Evolutionary conservation across 2,113 vertebrate species (phyloP).

Genomic region (Loxodonta africana): DNA sequence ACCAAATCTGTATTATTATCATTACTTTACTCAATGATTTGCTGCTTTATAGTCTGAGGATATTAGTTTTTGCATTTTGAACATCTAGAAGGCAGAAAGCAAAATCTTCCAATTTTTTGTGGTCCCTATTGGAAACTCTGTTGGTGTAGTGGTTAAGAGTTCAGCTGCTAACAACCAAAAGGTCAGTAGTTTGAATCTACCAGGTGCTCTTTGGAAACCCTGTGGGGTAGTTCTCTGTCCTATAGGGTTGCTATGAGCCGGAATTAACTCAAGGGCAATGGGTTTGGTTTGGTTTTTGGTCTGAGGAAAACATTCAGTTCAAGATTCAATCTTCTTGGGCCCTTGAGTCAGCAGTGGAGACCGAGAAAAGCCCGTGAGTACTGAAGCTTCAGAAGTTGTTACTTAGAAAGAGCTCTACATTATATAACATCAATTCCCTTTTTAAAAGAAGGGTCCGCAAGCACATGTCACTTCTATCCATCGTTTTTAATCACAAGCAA

Average conservation of each 20-base stretch:
- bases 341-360: background rate
- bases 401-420: background rate
- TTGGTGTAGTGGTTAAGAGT: no score
- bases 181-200: no score
- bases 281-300: no score
- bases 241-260: no score
- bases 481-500: slow-evolving; percentile 41
- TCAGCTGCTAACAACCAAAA: no score
- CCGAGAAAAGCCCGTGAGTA: background rate
- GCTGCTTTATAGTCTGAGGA: background rate
- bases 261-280: no score
- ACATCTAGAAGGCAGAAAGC: background rate
- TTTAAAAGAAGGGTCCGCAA: slow-evolving; percentile 23
- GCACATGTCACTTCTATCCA: background rate
- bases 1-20: background rate
- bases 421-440: background rate
- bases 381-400: background rate
- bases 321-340: background rate
- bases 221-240: no score
- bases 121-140: background rate
- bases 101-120: slow-evolving; percentile 36
- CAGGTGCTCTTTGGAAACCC: no score
- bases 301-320: background rate
- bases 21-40: background rate
- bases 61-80: background rate